Evolutionary conservation across 2,113 vertebrate species (phyloP).

Genomic region (Hydropotes inermis): DNA sequence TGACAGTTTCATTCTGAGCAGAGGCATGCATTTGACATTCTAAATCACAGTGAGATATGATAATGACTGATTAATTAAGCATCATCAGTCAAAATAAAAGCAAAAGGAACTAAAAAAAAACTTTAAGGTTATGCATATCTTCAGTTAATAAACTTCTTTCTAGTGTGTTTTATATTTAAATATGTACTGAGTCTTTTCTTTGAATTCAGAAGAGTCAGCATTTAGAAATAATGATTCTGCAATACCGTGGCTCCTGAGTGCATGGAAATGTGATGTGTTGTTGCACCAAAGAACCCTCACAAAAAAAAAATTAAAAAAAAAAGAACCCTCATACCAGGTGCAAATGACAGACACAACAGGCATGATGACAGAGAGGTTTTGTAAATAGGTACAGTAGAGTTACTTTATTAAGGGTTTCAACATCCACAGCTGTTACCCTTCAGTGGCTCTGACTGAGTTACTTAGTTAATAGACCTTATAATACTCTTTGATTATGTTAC

Average conservation of each 20-base stretch:
- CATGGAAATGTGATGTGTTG: constrained; percentile 59
- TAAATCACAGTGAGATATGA: constrained; percentile 4
- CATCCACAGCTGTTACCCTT: constrained; percentile 76
- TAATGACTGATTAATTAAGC: constrained; percentile 29
- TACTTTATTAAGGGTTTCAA: constrained; percentile 75
- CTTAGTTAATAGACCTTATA: constrained; percentile 68
- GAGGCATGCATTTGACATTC: not conserved
- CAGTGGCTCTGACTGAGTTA: constrained; percentile 52
- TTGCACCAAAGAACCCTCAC: constrained; percentile 63
- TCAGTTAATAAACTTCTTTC: not conserved
- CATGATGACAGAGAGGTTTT: constrained; percentile 71
- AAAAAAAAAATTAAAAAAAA: not conserved
- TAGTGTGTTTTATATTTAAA: not conserved
- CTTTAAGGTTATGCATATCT: not conserved
- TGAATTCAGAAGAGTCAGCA: constrained; percentile 50
- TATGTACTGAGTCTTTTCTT: constrained; percentile 9
- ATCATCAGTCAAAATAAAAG: not conserved
- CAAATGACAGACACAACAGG: constrained; percentile 73
- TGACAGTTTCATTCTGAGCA: not conserved
- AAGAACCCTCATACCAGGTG: constrained; percentile 75
- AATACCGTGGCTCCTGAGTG: constrained; percentile 45
- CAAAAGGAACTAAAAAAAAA: not conserved
- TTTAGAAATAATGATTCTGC: constrained; percentile 62
- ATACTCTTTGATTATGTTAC: constrained; percentile 70
- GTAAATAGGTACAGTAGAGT: constrained; percentile 73